Base-by-base conservation (phyloP, 2,113 vertebrate genomes). In the Redunca redunca region DNA sequence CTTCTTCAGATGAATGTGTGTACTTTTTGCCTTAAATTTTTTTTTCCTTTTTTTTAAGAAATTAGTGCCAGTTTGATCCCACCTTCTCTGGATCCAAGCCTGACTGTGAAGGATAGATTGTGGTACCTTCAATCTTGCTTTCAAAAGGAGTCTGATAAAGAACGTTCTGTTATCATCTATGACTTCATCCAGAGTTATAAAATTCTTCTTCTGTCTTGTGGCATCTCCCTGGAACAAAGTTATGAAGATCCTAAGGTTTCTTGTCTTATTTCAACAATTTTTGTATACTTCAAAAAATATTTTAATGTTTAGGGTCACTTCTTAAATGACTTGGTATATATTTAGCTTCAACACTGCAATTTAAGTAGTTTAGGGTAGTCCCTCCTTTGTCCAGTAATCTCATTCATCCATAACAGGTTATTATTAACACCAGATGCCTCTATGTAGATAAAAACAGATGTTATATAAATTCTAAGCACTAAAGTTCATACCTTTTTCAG, bases 241-340 rank as follows among this genome's bases (percentile, higher is more conserved):
- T 99, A 99, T 98, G 99, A 99, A 98, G 99, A 99, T 96, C 99
- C 99, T 90, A 99, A 99, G 99, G 99, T 99, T 95, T 95, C 94
- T 4, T 87, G 48, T 64, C 52, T 85, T 86, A 53, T 40, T 91
- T 97, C 55, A 90, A 83, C 7, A 55, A 15, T 86, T 96, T 95
- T 91, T 96, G 16, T 40, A 16, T 83, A 88, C 33, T 78, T 92
- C 71, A 91, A 58, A 58, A 48, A 19, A 2, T 26, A 30, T 92
- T 46, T 88, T 85, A 64, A 53, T 57, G 26, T 84, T 96, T 94
- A 60, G 8, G n/a, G 28, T 80, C 96, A 85, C 94, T 74, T 96
- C 15, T 96, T 89, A 88, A 96, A 62, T 83, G 43, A 83, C 36
- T 88, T 94, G 26, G 12, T 96, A 15, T 97, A 84, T 95, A 55